Evolutionary conservation across 2,797 vertebrate species (phyloP), one percentile per base, ranked within the genome.

Genomic region (Phrynocephalus forsythii): DNA sequence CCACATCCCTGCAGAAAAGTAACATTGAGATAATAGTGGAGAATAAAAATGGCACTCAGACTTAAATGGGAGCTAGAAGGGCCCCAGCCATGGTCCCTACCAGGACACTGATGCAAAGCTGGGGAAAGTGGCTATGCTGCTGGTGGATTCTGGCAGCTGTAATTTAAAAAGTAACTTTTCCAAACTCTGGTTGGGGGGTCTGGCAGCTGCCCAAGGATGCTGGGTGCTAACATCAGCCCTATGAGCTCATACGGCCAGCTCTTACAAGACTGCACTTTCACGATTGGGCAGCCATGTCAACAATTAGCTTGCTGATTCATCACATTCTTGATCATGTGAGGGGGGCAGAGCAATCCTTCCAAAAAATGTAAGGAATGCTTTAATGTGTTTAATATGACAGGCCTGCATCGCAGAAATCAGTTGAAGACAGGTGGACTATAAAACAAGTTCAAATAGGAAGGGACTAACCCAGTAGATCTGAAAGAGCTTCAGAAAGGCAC

Each of bases 391-490:
- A 26, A 85, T 92, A 88, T 80, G 1, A 86, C 82, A 87, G 16
- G 48, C 24, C 83, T 68, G 82, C 71, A 2, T 18, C 63, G 73
- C 84, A 87, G 91, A 91, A 90, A 84, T 26, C 7, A 63, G 90
- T 50, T 80, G 24, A 87, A 92, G 87, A 33, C 67, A 84, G 85
- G 83, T 56, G 0, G 38, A 5, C 38, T 44, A 44, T 1, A 71
- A 83, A 82, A 88, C 85, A 87, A 48, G 56, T 87, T 76, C 72
- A 18, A 20, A 16, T 18, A 33, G 28, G 75, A 89, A 87, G 24
- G 72, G 83, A 86, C 82, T 90, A 89, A 93, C 18, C 0, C 6
- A 86, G 71, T 18, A 75, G 3, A 44, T 89, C 56, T 60, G 6
- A 78, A 71, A 82, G 48, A 63, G 50, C 38, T 76, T 24, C 79